phyloP scores from a whole-genome alignment of 2,113 vertebrate species.

The Poecilia latipinna region DNA sequence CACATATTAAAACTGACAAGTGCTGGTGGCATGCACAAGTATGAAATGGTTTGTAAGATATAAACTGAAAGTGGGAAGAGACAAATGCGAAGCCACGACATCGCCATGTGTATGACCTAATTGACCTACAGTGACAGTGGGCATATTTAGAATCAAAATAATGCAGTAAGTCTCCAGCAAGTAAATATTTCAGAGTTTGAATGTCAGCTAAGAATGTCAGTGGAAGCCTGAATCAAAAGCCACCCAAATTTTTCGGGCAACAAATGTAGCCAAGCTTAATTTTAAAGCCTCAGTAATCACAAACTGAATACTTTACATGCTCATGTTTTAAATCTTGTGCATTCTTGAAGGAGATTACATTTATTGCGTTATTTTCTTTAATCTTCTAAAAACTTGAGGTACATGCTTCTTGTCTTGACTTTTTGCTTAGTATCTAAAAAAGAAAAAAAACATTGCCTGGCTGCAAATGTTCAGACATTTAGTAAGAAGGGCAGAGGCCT shows the following conservation, averaged over 20 bases:
- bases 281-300: background rate
- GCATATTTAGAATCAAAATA: no score
- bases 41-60: no score
- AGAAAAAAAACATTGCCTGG: background rate
- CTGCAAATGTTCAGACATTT: background rate
- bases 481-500: background rate
- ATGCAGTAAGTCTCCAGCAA: no score
- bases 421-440: slow-evolving; percentile 3
- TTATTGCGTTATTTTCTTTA: no score
- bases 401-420: background rate
- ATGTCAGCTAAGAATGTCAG: background rate
- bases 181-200: background rate
- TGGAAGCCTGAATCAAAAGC: background rate
- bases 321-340: background rate
- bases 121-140: no score
- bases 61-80: no score
- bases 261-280: background rate
- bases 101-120: no score
- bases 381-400: background rate
- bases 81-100: no score
- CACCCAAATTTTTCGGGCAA: background rate
- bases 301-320: background rate
- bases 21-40: no score
- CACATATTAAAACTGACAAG: no score
- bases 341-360: background rate